Conservation (phyloP, 2,797 vertebrate species). For the Cichlasoma orientale region DNA sequence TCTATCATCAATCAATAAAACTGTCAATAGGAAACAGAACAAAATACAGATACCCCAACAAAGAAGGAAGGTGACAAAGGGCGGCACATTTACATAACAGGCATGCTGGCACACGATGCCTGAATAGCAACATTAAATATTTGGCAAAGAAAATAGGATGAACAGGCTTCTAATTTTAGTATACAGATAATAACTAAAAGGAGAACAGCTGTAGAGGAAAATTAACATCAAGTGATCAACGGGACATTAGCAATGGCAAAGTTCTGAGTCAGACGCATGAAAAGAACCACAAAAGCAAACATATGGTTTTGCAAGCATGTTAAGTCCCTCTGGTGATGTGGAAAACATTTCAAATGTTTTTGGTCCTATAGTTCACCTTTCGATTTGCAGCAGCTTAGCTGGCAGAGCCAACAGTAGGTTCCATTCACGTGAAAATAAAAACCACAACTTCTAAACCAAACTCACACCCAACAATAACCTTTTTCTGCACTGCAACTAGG, state of each 20-base stretch:
- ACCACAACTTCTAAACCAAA: not conserved
- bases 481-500: not conserved
- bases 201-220: not conserved
- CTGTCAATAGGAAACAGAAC: not conserved
- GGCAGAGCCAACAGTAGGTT: not conserved
- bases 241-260: not conserved
- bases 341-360: not conserved
- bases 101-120: not conserved
- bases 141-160: constrained; percentile 9
- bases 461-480: not conserved
- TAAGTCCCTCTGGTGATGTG: not conserved
- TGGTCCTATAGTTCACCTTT: not conserved
- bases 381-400: not conserved
- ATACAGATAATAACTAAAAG: not conserved
- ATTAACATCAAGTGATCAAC: not conserved
- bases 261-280: not conserved
- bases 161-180: constrained; percentile 15
- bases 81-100: not conserved
- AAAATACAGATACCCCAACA: not conserved
- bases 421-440: not conserved
- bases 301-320: not conserved
- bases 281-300: not conserved
- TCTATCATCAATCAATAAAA: too few species aligned
- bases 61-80: not conserved
- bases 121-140: constrained; percentile 2